Base-by-base conservation (phyloP, 1,140 invertebrate genomes). In the Subanguina moxae region DNA sequence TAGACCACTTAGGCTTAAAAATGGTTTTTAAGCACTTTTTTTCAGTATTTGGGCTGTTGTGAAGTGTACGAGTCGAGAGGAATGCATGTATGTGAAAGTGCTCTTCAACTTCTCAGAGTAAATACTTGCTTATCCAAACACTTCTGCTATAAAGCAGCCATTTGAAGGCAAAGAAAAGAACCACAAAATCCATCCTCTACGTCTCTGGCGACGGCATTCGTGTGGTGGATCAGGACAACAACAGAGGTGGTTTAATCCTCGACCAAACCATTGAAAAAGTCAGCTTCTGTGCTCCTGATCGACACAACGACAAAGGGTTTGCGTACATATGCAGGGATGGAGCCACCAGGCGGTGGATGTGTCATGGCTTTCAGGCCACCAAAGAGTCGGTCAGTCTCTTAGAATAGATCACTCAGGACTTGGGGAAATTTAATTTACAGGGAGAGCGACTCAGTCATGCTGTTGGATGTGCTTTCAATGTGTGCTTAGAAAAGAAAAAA, bases 221-320 rank as follows among this genome's bases (percentile, higher is more conserved):
- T 9, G 94, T 99, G 0, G 95, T 98, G 0, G 96, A 98, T 84
- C 94, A 97, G 79, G 94, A 97, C 80, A 97, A 93, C 11, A 97
- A 97, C 84, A 76, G 88, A 85, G 48, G 48, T 3, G 94, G 94
- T 28, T 86, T 99, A 57, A 93, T 99, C 72, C 93, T 99, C 17
- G 96, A 99, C 86, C 96, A 99, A 85, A 99, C 95, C 1, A 98
- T 99, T 70, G 96, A 99, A 82, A 99, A 99, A 84, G 96, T 99
- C 0, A 98, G 94, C 1, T 99, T 99, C 84, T 99, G 96, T 85
- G 94, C 96, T 9, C 96, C 96, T 0, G 96, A 99, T 85, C 87
- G 94, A 66, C 96, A 97, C 83, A 91, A 97, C 80, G 94, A 97
- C 76, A 90, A 92, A 74, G 96, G 95, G 13, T 99, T 99, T 84